Evolutionary conservation across 2,888 invertebrate species (phyloP).

Genomic region (Apantesis nais): DNA sequence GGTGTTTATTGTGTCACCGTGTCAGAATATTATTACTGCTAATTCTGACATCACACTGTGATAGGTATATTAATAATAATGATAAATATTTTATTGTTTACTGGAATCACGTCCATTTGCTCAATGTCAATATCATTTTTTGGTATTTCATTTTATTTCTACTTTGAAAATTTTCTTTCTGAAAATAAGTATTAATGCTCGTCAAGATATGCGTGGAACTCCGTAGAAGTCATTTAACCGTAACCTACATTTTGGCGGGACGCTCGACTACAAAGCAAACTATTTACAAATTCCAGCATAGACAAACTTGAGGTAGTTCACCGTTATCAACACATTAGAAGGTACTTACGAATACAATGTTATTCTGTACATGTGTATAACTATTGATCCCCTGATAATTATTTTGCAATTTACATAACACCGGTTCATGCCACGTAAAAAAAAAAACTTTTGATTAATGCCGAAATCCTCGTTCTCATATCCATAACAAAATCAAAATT

Average conservation of each 20-base stretch:
- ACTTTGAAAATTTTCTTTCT: slow-evolving; percentile 1
- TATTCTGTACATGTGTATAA: slow-evolving; percentile 17
- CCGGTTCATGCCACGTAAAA: slow-evolving; percentile 61
- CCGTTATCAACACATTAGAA: slow-evolving; percentile 27
- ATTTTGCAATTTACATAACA: slow-evolving; percentile 78
- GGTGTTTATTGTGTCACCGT: not conserved
- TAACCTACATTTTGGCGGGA: slow-evolving; percentile 54
- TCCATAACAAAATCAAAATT: slow-evolving; percentile 36
- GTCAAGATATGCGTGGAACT: slow-evolving; percentile 23
- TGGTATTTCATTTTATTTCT: slow-evolving; percentile 3
- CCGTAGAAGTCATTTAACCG: slow-evolving; percentile 30
- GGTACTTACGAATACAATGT: slow-evolving; percentile 35
- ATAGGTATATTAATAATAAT: slow-evolving; percentile 21
- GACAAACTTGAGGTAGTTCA: slow-evolving; percentile 51
- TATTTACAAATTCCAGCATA: slow-evolving; percentile 55
- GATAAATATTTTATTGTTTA: slow-evolving; percentile 18
- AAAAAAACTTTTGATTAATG: slow-evolving; percentile 62
- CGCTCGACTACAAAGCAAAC: slow-evolving; percentile 40
- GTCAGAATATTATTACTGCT: slow-evolving; percentile 9
- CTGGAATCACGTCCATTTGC: slow-evolving; percentile 1
- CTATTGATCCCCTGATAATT: slow-evolving; percentile 66
- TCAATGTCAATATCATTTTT: not conserved
- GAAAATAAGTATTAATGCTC: slow-evolving; percentile 22
- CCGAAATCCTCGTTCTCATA: slow-evolving; percentile 60
- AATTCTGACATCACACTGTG: slow-evolving; percentile 22